Evolutionary conservation across 2,113 vertebrate genomes (phyloP), one percentile per base, ranked within the genome.

Genomic region (Hydrochoerus hydrochaeris): DNA sequence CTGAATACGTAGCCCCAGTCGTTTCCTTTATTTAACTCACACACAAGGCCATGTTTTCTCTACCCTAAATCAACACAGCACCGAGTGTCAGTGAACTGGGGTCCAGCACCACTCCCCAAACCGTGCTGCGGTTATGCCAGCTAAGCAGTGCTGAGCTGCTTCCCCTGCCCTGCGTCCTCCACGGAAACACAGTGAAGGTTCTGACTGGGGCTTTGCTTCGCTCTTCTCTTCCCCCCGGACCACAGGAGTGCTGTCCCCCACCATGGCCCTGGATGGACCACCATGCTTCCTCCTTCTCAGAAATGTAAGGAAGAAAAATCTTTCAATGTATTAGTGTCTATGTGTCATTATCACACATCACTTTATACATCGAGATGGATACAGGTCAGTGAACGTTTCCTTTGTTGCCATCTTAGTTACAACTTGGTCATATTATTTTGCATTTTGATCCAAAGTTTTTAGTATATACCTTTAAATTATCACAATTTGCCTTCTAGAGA

Each of bases 261-360:
- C 46, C 30, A 2, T 7, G 30, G 19, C 10, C 7, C 14, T 41
- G 17, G 1, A 2, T 13, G 49, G n/a, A 6, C 10, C 17, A 4
- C 10, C 19, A 2, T 1, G 58, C 20, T 19, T 60, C 20, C 20
- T 35, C 52, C 71, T 41, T 82, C 57, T 49, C 57, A 65, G 38
- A 71, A 58, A 24, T 71, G 32, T 32, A 46, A 73, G 20, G 20
- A 84, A 32, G 20, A 46, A 77, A 85, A 90, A 65, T 46, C 24
- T 58, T 58, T 44, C 58, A 85, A n/a, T n/a, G 38, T 28, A 17
- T 71, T 88, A 30, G 49, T 52, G 1, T 88, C 49, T 88, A 65
- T 16, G 19, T 22, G 58, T 49, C 58, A 26, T 49, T 58, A 35
- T 83, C 62, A 52, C 62, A 49, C 35, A 0, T 71, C 49, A 83